Base-by-base conservation (phyloP, 2,888 invertebrate species). In the Macropis europaea region DNA sequence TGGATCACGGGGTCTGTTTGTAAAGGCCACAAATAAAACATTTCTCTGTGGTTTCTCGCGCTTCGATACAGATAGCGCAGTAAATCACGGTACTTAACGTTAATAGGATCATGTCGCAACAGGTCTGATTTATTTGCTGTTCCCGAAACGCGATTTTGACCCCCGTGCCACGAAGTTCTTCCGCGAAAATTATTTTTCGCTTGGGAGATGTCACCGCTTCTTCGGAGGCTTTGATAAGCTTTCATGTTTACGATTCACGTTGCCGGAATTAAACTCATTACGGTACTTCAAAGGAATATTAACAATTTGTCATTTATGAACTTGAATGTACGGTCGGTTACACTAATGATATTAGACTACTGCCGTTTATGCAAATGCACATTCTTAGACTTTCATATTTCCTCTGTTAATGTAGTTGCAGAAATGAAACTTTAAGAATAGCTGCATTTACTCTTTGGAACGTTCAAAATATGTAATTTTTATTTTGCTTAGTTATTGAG, bases 81-180 rank as follows among this genome's bases (percentile, higher is more conserved):
- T 61, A 73, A 73, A 66, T 73, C 66, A 52, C 19, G 52, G 61
- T 42, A 71, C 66, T 71, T 61, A 66, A 47, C 66, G 73, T 71
- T 73, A 73, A 73, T 66, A 61, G 66, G 71, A 73, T 73, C 61
- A 66, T 52, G 61, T 73, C 66, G 71, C 57, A 57, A 60, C 52
- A 52, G 71, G 66, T 61, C 56, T 73, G 73, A 73, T 73, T 73
- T 73, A 73, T 71, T 59, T 61, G 45, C 34, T 9, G 36, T 48
- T 11, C 59, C 19, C 40, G n/a, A 56, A 63, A 54, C 48, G 3
- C 43, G 48, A 70, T 48, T 59, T 63, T 34, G 30, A 22, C 15
- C 11, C 34, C 17, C 5, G 22, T 24, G 13, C 6, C 9, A n/a
- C 34, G 6, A 26, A 13, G n/a, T 36, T 19, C 38, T 62, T 47